Evolutionary conservation across 2,797 vertebrate species (phyloP).

Genomic region (Notolepis coatsorum): DNA sequence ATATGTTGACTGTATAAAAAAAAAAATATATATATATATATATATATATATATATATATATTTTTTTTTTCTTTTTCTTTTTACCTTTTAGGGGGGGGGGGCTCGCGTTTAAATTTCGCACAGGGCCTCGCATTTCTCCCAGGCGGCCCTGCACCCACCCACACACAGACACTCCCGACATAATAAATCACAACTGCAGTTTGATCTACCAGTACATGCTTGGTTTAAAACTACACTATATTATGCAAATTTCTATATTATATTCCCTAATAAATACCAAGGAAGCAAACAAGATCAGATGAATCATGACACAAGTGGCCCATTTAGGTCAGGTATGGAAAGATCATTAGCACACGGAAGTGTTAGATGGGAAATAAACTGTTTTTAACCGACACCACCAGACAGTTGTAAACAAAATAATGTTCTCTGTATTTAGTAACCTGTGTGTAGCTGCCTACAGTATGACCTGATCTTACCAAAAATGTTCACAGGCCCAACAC

Average conservation of each 20-base stretch:
- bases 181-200: not conserved
- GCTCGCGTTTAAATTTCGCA: too few relatives aligned
- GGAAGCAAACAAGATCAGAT: conserved; percentile 61
- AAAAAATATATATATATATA: too few relatives aligned
- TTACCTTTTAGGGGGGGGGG: too few relatives aligned
- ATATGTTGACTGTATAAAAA: too few relatives aligned
- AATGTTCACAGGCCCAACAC: conserved; percentile 23
- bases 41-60: too few relatives aligned
- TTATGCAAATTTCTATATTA: conserved; percentile 41
- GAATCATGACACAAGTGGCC: conserved; percentile 63
- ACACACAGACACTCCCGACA: too few relatives aligned
- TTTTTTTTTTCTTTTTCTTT: too few relatives aligned
- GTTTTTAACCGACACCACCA: conserved; percentile 74
- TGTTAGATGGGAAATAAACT: conserved; percentile 73
- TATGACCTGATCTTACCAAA: conserved; percentile 34
- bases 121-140: too few relatives aligned
- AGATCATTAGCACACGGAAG: conserved; percentile 67
- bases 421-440: conserved; percentile 54
- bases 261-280: conserved; percentile 57
- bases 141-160: too few relatives aligned
- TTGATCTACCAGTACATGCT: conserved; percentile 6
- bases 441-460: conserved; percentile 35
- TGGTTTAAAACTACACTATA: conserved; percentile 19
- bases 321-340: conserved; percentile 66
- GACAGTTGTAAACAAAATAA: conserved; percentile 72